Conservation (phyloP, 2,797 vertebrate species). For the Furcifer pardalis region DNA sequence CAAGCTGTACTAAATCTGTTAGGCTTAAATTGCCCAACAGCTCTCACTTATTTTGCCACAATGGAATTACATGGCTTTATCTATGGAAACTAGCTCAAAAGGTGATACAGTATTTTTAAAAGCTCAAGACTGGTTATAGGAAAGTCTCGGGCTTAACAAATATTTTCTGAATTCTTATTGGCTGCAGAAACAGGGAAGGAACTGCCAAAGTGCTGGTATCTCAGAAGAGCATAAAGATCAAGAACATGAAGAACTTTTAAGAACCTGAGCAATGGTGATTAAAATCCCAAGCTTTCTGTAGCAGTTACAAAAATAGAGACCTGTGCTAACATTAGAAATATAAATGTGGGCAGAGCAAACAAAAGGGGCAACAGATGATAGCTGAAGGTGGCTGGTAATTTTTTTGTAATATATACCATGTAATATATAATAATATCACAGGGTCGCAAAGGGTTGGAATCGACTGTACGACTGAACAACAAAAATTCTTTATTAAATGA, state of each 20-base stretch:
- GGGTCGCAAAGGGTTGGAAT: no score
- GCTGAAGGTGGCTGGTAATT: background rate
- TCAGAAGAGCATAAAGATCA: background rate
- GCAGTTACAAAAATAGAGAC: background rate
- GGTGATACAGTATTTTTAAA: no score
- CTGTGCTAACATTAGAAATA: background rate
- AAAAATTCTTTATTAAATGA: no score
- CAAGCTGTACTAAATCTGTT: no score
- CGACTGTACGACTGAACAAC: no score
- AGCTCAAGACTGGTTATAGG: no score
- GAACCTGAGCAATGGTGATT: background rate
- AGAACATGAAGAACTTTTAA: background rate
- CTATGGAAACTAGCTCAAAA: no score
- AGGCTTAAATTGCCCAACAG: no score
- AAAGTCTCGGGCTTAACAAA: background rate
- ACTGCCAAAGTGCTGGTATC: background rate
- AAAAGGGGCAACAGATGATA: background rate
- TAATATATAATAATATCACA: no score
- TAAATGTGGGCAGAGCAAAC: background rate
- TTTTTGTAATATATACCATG: no score
- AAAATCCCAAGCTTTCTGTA: background rate
- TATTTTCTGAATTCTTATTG: background rate
- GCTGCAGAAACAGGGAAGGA: background rate
- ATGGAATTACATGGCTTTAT: no score
- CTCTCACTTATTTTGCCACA: no score